Evolutionary conservation across 2,888 invertebrate genomes (phyloP).

Genomic region (Ashinkailepas kermadecensis): DNA sequence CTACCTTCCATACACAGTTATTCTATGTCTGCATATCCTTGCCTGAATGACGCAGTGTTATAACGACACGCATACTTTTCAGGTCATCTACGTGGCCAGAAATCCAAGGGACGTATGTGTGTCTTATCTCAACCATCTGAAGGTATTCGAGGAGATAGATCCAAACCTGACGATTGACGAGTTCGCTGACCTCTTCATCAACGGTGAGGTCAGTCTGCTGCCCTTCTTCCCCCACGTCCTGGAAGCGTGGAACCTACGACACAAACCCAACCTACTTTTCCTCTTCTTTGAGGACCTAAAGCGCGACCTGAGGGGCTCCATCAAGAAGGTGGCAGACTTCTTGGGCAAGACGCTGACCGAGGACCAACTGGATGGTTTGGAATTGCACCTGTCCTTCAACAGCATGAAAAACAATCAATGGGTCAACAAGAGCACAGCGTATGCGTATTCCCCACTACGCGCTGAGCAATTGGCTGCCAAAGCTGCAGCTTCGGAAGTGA

Average conservation of each 20-base stretch:
- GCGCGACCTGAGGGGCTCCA: conserved; percentile 31
- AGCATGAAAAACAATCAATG: conserved; percentile 31
- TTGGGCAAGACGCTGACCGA: conserved; percentile 31
- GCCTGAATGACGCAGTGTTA: too few species aligned
- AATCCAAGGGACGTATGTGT: conserved; percentile 45
- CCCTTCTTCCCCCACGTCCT: conserved; percentile 42
- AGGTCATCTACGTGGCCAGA: conserved; percentile 43
- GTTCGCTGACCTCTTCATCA: conserved; percentile 41
- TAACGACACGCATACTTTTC: neutral
- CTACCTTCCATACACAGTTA: too few species aligned
- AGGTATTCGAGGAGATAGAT: neutral
- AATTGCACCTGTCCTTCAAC: conserved; percentile 28
- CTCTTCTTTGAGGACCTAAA: conserved; percentile 44
- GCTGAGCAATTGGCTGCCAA: neutral
- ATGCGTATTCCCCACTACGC: neutral
- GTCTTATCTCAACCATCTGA: conserved; percentile 42
- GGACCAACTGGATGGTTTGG: conserved; percentile 25
- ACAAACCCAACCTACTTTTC: conserved; percentile 39
- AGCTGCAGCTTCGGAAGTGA: too few species aligned
- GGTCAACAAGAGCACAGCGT: conserved; percentile 26
- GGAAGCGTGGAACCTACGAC: conserved; percentile 40
- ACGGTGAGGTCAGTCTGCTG: conserved; percentile 42
- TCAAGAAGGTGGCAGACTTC: conserved; percentile 35
- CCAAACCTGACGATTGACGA: conserved; percentile 37
- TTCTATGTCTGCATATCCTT: too few species aligned